Conservation (phyloP, 2,888 invertebrate species). For the Cantharis flavilabris region DNA sequence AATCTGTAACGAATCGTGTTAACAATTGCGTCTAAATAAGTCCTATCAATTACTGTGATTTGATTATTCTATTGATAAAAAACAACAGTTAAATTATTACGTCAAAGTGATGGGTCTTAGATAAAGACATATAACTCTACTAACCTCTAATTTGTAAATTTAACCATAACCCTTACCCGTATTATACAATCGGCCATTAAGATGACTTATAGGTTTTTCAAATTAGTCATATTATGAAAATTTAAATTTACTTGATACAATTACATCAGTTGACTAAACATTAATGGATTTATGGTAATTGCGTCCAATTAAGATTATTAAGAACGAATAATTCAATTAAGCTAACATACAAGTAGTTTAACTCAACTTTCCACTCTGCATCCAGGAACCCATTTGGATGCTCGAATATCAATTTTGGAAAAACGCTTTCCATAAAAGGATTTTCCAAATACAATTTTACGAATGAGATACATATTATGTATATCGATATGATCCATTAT, state of each 20-base stretch:
- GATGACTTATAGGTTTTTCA: constrained; percentile 15
- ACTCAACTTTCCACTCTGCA: background rate
- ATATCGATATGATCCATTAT: background rate
- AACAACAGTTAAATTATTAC: constrained; percentile 31
- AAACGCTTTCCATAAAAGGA: background rate
- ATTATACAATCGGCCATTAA: constrained; percentile 9
- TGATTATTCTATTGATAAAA: constrained; percentile 31
- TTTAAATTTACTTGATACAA: constrained; percentile 18
- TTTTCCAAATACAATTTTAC: background rate
- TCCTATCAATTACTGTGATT: constrained; percentile 33
- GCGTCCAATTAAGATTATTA: constrained; percentile 18
- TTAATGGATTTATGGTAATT: constrained; percentile 24
- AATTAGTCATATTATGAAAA: constrained; percentile 18
- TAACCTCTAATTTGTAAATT: constrained; percentile 8
- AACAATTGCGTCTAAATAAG: constrained; percentile 12
- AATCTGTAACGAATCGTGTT: constrained; percentile 4
- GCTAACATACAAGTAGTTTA: background rate
- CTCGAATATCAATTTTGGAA: background rate
- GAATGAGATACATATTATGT: background rate
- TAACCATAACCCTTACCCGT: constrained; percentile 21
- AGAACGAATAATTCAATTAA: constrained; percentile 13
- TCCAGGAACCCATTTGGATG: background rate
- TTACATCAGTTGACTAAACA: constrained; percentile 15
- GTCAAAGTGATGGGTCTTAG: constrained; percentile 24
- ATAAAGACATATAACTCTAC: constrained; percentile 29